These are phyloP conservation scores for Oenanthe oenanthe DNA, from an alignment of 2,113 vertebrate species.

Conservation along the genomic window DNA sequence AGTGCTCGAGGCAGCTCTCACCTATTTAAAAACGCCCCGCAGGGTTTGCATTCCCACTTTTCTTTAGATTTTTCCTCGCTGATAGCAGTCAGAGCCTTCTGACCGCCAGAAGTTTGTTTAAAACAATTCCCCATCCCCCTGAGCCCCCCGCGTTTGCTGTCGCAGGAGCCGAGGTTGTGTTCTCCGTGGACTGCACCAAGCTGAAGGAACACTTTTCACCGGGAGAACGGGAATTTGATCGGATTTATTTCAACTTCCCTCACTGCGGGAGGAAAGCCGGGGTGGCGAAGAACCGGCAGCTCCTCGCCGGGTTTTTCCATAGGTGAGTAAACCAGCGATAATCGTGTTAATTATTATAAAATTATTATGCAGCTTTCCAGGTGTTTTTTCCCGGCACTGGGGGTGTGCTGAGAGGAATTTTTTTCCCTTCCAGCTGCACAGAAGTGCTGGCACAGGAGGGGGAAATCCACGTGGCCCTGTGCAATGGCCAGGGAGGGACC, in stretches of 20 bases:
- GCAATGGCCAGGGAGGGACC: constrained; percentile 94
- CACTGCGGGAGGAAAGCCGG: constrained; percentile 96
- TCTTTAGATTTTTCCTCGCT: background rate
- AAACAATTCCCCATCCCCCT: too few relatives aligned
- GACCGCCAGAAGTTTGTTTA: too few relatives aligned
- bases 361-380: background rate
- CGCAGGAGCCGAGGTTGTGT: constrained; percentile 83
- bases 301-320: constrained; percentile 88
- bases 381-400: background rate
- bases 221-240: constrained; percentile 75
- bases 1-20: accelerated
- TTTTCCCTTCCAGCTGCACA: constrained; percentile 74
- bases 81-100: background rate
- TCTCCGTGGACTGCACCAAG: constrained; percentile 88
- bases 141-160: background rate
- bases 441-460: constrained; percentile 84
- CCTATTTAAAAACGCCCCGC: background rate
- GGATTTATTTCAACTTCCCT: constrained; percentile 93
- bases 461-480: constrained; percentile 88
- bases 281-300: constrained; percentile 89
- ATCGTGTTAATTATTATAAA: too few relatives aligned
- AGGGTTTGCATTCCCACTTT: background rate
- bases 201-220: constrained; percentile 75
- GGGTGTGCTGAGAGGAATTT: background rate
- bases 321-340: constrained; percentile 74